Evolutionary conservation across 2,113 vertebrate genomes (phyloP), one percentile per base, ranked within the genome.

Genomic region (Anguilla japonica): DNA sequence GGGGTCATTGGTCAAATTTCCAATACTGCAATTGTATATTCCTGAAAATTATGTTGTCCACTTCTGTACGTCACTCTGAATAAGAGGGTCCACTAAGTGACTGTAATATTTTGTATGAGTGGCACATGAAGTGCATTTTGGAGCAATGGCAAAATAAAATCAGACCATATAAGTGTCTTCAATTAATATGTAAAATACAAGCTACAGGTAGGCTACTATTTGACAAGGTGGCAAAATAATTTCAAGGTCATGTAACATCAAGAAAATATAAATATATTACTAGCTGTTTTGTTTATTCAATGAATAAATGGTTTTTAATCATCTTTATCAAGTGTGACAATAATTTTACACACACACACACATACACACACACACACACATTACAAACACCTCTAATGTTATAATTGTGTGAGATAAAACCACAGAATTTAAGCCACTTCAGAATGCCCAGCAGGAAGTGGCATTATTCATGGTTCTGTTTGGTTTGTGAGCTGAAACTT

Each of bases 361-460:
- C 43, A 1, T 7, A 43, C 43, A 43, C 43, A 43, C 43, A 46
- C 43, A 46, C 43, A 53, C 50, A 53, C 13, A 53, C 7, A 13
- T 53, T 53, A 53, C 13, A 7, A 53, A 53, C 5, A 53, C 40
- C 13, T 34, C 5, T 29, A 34, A 34, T 29, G 15, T 79, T 39
- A 34, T 39, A 79, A 79, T 79, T 79, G 75, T 81, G 41, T 81
- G 41, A 81, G 40, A 43, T 20, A 82, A 82, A 82, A 41, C 14
- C 15, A 41, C 41, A 20, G 22, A 22, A 67, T 9, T 67, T 53
- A 53, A 53, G 57, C 20, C 0, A 26, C 60, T 26, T 67, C 8
- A 2, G 26, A n/a, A 75, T 75, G 26, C 71, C 29, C 5, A n/a
- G 16, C 26, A 75, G 29, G 71, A 8, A 29, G 71, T 75, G 29